Evolutionary conservation across 2,888 invertebrate species (phyloP).

Genomic region (Standfussiana lucernea): DNA sequence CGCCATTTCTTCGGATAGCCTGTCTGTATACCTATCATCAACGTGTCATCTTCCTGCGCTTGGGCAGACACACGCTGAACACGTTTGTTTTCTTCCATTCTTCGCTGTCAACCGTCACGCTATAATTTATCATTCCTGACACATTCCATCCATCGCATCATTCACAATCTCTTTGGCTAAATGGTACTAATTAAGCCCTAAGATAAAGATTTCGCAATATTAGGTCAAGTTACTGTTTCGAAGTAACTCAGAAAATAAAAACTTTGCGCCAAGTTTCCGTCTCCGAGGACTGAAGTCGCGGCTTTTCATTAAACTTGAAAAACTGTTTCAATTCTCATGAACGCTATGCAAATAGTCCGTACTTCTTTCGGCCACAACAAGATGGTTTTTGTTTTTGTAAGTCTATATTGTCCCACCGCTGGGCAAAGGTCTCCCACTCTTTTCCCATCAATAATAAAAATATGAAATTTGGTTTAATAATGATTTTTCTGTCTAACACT

Average conservation of each 20-base stretch:
- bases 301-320: slow-evolving; percentile 27
- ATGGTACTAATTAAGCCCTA: background rate
- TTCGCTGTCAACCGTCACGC: too few relatives aligned
- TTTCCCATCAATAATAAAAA: background rate
- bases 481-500: too few relatives aligned
- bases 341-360: background rate
- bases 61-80: too few relatives aligned
- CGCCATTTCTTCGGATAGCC: too few relatives aligned
- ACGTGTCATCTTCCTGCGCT: too few relatives aligned
- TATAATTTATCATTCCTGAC: too few relatives aligned
- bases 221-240: slow-evolving; percentile 3
- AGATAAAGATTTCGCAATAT: background rate
- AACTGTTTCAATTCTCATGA: slow-evolving; percentile 24
- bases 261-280: slow-evolving; percentile 20
- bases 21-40: too few relatives aligned
- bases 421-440: background rate
- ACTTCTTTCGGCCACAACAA: background rate
- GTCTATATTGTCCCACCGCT: background rate
- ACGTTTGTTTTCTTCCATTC: too few relatives aligned
- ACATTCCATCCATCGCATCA: too few relatives aligned
- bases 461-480: too few relatives aligned
- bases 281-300: background rate
- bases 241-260: slow-evolving; percentile 23
- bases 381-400: background rate
- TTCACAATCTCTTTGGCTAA: background rate